phyloP scores from a whole-genome alignment of 2,888 invertebrate genomes.

The Aphodius sticticus region DNA sequence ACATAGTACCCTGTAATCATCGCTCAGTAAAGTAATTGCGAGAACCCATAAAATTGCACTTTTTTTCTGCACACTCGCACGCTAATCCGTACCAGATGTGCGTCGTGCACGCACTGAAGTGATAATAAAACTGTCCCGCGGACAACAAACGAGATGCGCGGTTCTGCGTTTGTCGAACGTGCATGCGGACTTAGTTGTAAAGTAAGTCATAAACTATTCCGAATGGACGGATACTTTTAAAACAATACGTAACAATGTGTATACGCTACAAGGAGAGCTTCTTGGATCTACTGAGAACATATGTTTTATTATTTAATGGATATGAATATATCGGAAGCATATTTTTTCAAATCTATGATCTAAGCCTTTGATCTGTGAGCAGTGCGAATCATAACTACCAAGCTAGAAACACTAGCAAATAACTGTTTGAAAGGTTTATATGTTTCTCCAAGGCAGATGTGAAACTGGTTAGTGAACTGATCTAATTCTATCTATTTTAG shows the following conservation, averaged over 20 bases:
- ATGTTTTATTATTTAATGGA: neutral
- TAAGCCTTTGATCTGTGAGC: too few relatives aligned
- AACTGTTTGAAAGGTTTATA: too few relatives aligned
- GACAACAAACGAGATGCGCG: neutral
- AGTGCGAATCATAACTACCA: too few relatives aligned
- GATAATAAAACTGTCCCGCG: constrained; percentile 14
- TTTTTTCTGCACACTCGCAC: neutral
- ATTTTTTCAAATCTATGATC: too few relatives aligned
- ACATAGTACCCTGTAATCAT: neutral
- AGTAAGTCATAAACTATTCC: neutral
- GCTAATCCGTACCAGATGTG: constrained; percentile 18
- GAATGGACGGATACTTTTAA: neutral
- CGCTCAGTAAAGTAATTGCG: neutral
- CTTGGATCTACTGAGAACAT: neutral
- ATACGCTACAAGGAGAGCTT: neutral
- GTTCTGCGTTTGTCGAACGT: neutral
- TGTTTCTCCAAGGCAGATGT: too few relatives aligned
- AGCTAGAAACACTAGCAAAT: too few relatives aligned
- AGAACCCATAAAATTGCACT: neutral
- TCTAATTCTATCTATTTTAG: too few relatives aligned
- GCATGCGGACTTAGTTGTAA: neutral
- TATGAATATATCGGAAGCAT: neutral
- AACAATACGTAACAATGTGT: neutral
- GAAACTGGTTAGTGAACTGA: too few relatives aligned
- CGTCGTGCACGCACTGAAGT: constrained; percentile 17